These are phyloP conservation scores for Graptemys geographica DNA, from an alignment of 2,797 vertebrate species.

Conservation along the genomic window DNA sequence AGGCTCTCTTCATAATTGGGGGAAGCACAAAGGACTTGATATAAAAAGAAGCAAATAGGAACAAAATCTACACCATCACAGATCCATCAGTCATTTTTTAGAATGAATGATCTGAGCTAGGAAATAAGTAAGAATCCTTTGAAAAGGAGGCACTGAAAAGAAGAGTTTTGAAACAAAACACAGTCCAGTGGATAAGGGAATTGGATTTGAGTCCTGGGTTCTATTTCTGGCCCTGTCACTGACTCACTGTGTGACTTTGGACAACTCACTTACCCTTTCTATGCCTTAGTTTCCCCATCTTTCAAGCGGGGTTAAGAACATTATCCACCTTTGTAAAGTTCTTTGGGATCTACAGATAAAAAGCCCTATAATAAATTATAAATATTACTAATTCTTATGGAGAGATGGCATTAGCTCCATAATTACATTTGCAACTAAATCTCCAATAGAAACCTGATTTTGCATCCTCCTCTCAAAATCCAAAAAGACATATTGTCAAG, in stretches of 20 bases:
- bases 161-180: background rate
- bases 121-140: background rate
- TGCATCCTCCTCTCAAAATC: background rate
- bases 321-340: background rate
- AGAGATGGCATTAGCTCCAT: background rate
- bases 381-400: background rate
- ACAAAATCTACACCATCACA: background rate
- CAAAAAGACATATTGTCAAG: background rate
- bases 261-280: background rate
- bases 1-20: background rate
- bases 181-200: background rate
- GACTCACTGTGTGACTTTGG: background rate
- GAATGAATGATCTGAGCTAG: background rate
- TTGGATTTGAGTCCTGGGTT: fast-evolving
- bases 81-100: background rate
- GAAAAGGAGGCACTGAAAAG: background rate
- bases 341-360: background rate
- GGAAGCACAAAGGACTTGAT: fast-evolving
- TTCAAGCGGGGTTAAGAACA: background rate
- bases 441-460: background rate
- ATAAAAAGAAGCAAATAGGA: background rate
- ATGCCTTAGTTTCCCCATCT: background rate
- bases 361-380: background rate
- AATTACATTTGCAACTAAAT: background rate
- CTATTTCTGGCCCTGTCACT: background rate